Evolutionary conservation across 2,113 vertebrate species (phyloP).

Genomic region (Hystrix brachyura): DNA sequence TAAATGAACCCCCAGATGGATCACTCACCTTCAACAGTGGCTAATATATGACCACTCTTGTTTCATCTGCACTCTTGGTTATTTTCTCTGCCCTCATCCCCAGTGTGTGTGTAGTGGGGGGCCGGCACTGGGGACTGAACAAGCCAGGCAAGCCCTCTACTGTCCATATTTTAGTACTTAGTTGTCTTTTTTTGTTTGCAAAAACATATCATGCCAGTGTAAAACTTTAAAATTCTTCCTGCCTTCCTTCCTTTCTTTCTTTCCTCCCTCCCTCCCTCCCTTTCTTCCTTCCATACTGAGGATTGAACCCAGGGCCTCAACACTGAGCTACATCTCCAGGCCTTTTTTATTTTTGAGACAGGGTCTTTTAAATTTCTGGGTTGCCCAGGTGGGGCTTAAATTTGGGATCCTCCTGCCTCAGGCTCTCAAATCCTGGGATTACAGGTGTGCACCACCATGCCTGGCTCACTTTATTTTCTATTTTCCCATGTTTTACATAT

Average conservation of each 20-base stretch:
- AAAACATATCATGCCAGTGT: background rate
- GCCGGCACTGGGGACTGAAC: background rate
- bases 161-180: background rate
- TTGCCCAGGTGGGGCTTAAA: background rate
- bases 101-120: background rate
- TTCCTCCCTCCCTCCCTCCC: background rate
- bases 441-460: background rate
- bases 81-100: background rate
- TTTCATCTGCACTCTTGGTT: no score
- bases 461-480: background rate
- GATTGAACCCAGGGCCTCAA: background rate
- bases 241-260: background rate
- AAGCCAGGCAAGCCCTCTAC: no score
- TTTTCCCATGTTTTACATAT: background rate
- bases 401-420: background rate
- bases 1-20: background rate
- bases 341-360: background rate
- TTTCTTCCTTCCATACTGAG: background rate
- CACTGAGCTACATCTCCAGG: no score
- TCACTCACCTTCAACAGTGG: no score
- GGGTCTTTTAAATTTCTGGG: background rate
- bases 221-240: background rate
- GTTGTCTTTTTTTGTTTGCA: background rate
- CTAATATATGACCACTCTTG: no score
- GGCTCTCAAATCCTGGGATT: background rate